Evolutionary conservation across 2,888 invertebrate species (phyloP), one percentile per base, ranked within the genome.

Genomic region (Drosophila colorata): DNA sequence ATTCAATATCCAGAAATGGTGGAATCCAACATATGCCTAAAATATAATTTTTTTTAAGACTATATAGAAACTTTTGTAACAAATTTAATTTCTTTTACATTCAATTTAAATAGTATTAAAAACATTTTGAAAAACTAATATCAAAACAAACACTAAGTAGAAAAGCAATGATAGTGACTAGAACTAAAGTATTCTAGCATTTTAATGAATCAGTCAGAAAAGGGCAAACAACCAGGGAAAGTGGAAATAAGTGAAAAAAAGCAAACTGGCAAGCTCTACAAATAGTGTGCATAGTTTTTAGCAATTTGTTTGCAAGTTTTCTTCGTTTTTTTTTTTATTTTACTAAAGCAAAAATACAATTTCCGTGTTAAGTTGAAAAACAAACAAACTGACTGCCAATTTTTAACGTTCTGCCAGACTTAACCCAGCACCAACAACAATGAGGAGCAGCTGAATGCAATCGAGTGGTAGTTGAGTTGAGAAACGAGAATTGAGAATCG

Each of bases 331-430:
- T 33, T 31, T 28, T 49, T 47, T 60, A 41, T 63, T 31, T 63
- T 35, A 48, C 51, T 59, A 23, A 55, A 41, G 49, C 66, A 65
- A 69, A 81, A 84, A 83, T 80, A 84, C 84, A 82, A 84, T 84
- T 82, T 84, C 74, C 80, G 84, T 74, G 85, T 76, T 83, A 80
- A 83, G 80, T 82, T 78, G 74, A 63, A 84, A 83, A 83, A 83
- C 82, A 83, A 83, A 83, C 85, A 80, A 83, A 74, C 66, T 63
- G 74, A 76, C 78, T 82, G 82, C 82, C 85, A 83, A 83, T 84
- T 82, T 84, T 78, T 73, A 79, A 78, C 80, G 80, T 82, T 83
- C 66, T 75, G 74, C 71, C 67, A 80, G 76, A 83, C 69, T 82
- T 67, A 83, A 74, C 63, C 60, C 47, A 35, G 41, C 37, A 37